Evolutionary conservation across 1,140 invertebrate genomes (phyloP).

Genomic region (Hormaphis cornu): DNA sequence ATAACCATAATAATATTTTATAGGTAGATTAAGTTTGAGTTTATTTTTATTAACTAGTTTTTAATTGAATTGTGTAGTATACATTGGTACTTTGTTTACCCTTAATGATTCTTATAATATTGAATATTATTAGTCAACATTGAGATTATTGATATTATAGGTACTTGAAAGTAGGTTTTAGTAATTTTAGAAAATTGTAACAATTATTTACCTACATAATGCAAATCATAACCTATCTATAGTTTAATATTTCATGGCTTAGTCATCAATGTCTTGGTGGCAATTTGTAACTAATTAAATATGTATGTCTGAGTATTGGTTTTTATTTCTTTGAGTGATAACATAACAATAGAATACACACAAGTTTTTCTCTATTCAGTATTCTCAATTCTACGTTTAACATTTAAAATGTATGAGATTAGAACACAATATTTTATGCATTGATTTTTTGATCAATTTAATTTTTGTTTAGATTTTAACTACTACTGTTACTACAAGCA

Average conservation of each 20-base stretch:
- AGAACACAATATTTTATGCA: too few relatives aligned
- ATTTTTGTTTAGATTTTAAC: conserved; percentile 16
- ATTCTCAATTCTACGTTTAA: too few relatives aligned
- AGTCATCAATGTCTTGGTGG: not conserved
- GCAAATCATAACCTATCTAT: not conserved
- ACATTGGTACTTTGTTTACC: too few relatives aligned
- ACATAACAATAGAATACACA: too few relatives aligned
- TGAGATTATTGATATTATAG: not conserved
- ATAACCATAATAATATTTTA: too few relatives aligned
- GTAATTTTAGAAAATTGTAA: too few relatives aligned
- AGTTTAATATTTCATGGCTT: not conserved
- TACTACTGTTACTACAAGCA: not conserved
- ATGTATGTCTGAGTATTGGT: not conserved
- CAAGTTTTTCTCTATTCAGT: too few relatives aligned
- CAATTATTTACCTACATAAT: not conserved
- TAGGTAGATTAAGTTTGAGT: too few relatives aligned
- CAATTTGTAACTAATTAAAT: not conserved
- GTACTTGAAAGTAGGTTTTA: not conserved
- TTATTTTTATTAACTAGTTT: too few relatives aligned
- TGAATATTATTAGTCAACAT: not conserved
- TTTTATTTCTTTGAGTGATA: too few relatives aligned
- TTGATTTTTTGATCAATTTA: not conserved
- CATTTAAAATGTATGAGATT: too few relatives aligned
- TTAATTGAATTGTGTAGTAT: too few relatives aligned
- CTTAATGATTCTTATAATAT: not conserved